phyloP scores from a whole-genome alignment of 2,113 vertebrate species.

The Lophura nycthemera region DNA sequence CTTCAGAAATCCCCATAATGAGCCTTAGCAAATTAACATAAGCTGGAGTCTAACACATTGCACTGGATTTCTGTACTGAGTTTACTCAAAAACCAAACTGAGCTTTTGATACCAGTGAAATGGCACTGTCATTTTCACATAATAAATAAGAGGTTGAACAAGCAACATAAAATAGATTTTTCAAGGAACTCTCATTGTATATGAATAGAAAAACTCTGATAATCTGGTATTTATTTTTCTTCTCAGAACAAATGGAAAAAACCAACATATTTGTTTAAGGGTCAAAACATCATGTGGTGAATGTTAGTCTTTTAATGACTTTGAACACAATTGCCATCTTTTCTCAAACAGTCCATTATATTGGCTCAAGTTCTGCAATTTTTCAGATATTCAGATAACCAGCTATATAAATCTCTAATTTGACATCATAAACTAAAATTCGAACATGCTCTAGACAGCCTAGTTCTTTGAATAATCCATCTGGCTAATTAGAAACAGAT shows the following conservation, averaged over 20 bases:
- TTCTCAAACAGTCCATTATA: not conserved
- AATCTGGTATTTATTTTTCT: not conserved
- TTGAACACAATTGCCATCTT: not conserved
- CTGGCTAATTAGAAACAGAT: slow-evolving; percentile 49
- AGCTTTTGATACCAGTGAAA: not conserved
- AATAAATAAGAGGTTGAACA: not conserved
- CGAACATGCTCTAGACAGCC: not conserved
- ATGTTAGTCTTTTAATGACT: not conserved
- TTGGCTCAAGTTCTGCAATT: not conserved
- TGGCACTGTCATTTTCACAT: not conserved
- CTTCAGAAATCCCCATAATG: not conserved
- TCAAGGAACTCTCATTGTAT: not conserved
- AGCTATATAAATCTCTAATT: not conserved
- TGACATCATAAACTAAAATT: slow-evolving; percentile 37
- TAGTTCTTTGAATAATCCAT: slow-evolving; percentile 2
- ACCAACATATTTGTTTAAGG: not conserved
- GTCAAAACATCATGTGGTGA: not conserved
- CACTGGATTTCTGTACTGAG: not conserved
- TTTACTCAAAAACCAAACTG: not conserved
- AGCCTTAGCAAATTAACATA: not conserved
- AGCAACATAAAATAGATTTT: not conserved
- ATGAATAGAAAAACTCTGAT: not conserved
- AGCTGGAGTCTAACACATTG: not conserved
- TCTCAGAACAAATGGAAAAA: not conserved
- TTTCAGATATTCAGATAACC: slow-evolving; percentile 15